Base-by-base conservation (phyloP, 2,888 invertebrate species). In the Coleophora deauratella region DNA sequence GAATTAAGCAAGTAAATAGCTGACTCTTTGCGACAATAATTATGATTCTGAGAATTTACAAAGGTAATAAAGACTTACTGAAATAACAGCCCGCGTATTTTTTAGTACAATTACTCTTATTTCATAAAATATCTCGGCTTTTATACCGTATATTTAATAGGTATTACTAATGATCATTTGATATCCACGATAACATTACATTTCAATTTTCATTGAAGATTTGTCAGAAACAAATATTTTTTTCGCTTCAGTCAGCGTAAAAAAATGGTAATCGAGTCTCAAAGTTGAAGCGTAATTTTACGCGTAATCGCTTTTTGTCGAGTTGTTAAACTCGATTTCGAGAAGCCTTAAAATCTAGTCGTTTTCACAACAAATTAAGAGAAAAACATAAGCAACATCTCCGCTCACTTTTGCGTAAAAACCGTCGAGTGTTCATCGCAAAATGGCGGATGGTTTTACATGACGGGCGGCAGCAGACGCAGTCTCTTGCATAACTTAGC, bases 351-450 rank as follows among this genome's bases (percentile, higher is more conserved):
- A 55, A 56, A 61, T 52, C 9, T 36, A 44, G 45, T 48, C 53
- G 56, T 56, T 42, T 59, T 52, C 54, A 50, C 44, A 51, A 51
- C 50, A 61, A 62, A 62, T 63, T 51, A 49, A 50, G 50, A 49
- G 53, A 58, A 60, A 65, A 64, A 55, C 56, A 58, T 62, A 57
- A 50, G 51, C 49, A 51, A 58, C 54, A 50, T 49, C 56, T 56
- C 72, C 75, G 68, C 55, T 77, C 74, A 78, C 76, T 73, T 72
- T 68, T 58, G 56, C 59, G 57, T 63, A 71, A 72, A 74, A 76
- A 70, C 65, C 66, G 67, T 63, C 67, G 65, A 64, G 59, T 62
- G 60, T 56, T 71, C 67, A 66, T 76, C 73, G 53, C 71, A 80
- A 80, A 72, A 80, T 77, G 78, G 76, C 79, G 75, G 72, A 66